A percentile compares a stretch with the other conserved stretches of the same genome.
Evolutionary conservation across 1,140 invertebrate genomes (phyloP).

Genomic region (Platorchestia sp.): DNA sequence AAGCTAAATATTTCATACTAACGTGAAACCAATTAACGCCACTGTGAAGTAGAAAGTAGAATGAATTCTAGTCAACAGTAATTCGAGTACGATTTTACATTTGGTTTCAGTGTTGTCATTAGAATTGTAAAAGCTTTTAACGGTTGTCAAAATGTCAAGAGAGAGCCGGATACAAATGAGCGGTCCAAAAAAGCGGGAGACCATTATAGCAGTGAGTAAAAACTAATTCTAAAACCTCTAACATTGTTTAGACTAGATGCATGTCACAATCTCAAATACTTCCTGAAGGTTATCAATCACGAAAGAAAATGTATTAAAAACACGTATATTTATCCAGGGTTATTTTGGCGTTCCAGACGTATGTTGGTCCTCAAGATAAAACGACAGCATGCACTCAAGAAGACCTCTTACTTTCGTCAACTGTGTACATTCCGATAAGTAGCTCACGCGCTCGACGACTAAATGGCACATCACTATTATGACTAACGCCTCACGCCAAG

Average conservation of each 20-base stretch:
- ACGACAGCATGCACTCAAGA: slow-evolving; percentile 22
- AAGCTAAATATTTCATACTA: not conserved
- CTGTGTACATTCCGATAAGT: not conserved
- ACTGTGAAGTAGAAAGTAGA: not conserved
- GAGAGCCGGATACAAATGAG: not conserved
- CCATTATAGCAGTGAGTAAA: not conserved
- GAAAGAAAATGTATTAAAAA: not conserved
- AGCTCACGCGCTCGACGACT: not conserved
- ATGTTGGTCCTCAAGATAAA: not conserved
- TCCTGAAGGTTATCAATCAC: not conserved
- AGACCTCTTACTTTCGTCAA: not conserved
- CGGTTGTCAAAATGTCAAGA: not conserved
- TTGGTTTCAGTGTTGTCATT: not conserved
- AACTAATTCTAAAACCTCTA: not conserved
- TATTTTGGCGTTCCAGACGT: not conserved
- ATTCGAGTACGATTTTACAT: not conserved
- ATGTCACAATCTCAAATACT: not conserved
- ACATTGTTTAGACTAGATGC: not conserved
- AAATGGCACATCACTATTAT: not conserved
- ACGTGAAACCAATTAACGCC: not conserved
- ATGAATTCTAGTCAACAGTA: not conserved
- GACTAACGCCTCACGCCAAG: not conserved
- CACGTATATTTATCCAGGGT: not conserved
- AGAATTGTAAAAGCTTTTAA: not conserved
- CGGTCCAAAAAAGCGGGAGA: not conserved